phyloP scores from a whole-genome alignment of 2,113 vertebrate species.

The Hoplias malabaricus region DNA sequence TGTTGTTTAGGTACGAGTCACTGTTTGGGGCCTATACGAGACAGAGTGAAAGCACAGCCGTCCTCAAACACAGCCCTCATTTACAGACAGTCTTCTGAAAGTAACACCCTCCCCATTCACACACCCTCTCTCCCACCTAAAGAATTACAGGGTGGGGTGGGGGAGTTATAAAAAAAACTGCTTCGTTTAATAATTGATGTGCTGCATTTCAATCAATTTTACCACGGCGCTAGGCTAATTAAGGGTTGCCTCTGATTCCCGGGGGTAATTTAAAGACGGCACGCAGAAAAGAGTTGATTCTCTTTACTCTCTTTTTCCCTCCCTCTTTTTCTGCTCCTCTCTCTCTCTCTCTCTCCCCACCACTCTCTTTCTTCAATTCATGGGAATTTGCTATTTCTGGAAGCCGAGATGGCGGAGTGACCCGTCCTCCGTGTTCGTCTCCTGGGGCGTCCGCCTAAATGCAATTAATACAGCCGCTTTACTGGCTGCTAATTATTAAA shows the following conservation, averaged over 20 bases:
- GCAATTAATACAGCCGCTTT: conserved; percentile 97
- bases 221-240: conserved; percentile 92
- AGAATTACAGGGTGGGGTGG: conserved; percentile 69
- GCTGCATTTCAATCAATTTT: conserved; percentile 88
- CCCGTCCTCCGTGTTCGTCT: conserved; percentile 67
- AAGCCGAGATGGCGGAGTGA: conserved; percentile 78
- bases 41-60: background rate
- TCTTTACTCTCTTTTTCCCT: conserved; percentile 62
- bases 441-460: conserved; percentile 91
- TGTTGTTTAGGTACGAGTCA: background rate
- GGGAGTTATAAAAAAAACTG: conserved; percentile 71
- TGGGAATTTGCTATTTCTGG: conserved; percentile 83
- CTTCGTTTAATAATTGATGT: conserved; percentile 87
- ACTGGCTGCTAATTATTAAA: conserved; percentile 99
- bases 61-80: conserved; percentile 19
- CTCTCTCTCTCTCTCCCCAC: conserved; percentile 33
- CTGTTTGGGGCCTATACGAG: background rate
- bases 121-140: conserved; percentile 56
- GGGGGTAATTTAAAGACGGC: conserved; percentile 83
- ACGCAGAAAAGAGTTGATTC: conserved; percentile 78
- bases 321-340: conserved; percentile 39
- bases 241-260: conserved; percentile 91
- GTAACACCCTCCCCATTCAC: conserved; percentile 58
- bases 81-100: conserved; percentile 41
- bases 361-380: conserved; percentile 47